A percentile compares a stretch with the other conserved stretches of the same genome.
Conservation (phyloP, 1,140 invertebrate genomes). For the Ptiloglossa arizonensis region DNA sequence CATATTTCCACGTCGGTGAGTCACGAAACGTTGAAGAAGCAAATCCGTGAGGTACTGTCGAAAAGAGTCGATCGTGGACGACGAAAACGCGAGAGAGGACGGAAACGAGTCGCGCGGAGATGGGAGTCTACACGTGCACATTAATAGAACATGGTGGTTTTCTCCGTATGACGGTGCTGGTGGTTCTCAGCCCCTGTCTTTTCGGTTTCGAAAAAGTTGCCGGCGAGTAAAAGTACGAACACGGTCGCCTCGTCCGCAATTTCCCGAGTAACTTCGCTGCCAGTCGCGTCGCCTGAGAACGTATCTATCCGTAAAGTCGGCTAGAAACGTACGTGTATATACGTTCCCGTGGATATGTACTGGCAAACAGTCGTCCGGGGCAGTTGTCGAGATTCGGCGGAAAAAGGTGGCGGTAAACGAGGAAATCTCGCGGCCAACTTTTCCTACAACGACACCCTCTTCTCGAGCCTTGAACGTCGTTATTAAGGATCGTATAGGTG, state of each 20-base stretch:
- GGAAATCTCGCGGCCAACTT: slow-evolving; percentile 61
- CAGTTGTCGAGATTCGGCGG: slow-evolving; percentile 66
- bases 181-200: slow-evolving; percentile 50
- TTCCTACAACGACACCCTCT: slow-evolving; percentile 35
- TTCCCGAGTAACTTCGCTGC: slow-evolving; percentile 73
- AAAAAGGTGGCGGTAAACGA: slow-evolving; percentile 64
- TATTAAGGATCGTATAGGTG: slow-evolving; percentile 27
- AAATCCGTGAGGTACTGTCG: neutral
- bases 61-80: neutral
- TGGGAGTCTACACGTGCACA: slow-evolving; percentile 66
- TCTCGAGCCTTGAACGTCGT: slow-evolving; percentile 46
- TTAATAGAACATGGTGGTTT: slow-evolving; percentile 70
- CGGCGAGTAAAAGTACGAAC: slow-evolving; percentile 61
- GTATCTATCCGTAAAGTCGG: slow-evolving; percentile 77
- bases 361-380: slow-evolving; percentile 56
- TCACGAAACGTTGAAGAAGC: neutral
- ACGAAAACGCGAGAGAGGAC: slow-evolving; percentile 16
- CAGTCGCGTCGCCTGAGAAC: slow-evolving; percentile 70
- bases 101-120: slow-evolving; percentile 24
- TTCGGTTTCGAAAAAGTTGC: slow-evolving; percentile 69
- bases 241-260: slow-evolving; percentile 64
- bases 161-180: slow-evolving; percentile 32
- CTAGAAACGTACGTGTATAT: slow-evolving; percentile 34
- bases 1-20: no score
- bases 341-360: slow-evolving; percentile 55